Percentiles rank a stretch among this genome's conserved stretches.
Conservation (phyloP, 2,113 vertebrate genomes). For the Elanus axillaris region DNA sequence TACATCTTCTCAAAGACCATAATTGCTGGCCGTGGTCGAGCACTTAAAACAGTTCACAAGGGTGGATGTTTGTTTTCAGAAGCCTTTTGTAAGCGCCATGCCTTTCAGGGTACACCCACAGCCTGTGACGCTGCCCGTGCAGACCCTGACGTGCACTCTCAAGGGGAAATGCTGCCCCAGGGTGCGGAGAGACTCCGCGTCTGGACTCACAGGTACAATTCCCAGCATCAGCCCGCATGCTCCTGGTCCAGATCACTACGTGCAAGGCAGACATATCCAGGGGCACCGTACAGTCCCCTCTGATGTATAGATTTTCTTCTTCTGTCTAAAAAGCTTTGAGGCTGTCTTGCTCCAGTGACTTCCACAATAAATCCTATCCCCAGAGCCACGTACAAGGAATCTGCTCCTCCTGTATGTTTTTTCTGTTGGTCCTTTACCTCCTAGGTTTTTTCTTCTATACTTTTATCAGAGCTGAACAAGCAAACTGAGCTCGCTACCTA, state of each 20-base stretch:
- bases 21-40: not conserved
- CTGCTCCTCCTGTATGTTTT: not conserved
- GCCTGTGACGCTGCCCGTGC: not conserved
- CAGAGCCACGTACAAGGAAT: not conserved
- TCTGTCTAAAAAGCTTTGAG: not conserved
- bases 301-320: not conserved
- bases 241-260: not conserved
- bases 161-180: not conserved
- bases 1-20: not conserved
- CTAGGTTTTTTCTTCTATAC: not conserved
- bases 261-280: not conserved
- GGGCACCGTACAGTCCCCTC: not conserved
- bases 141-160: not conserved
- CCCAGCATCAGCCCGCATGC: not conserved
- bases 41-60: not conserved
- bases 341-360: not conserved
- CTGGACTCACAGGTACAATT: not conserved
- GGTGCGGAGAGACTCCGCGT: accelerated
- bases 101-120: not conserved
- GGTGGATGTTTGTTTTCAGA: not conserved
- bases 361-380: not conserved
- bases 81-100: not conserved
- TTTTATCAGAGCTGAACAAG: not conserved
- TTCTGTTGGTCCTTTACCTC: not conserved
- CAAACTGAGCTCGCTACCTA: not conserved